These are phyloP conservation scores for Lottia gigantea DNA, from an alignment of 2,888 invertebrate genomes.

Conservation along the genomic window DNA sequence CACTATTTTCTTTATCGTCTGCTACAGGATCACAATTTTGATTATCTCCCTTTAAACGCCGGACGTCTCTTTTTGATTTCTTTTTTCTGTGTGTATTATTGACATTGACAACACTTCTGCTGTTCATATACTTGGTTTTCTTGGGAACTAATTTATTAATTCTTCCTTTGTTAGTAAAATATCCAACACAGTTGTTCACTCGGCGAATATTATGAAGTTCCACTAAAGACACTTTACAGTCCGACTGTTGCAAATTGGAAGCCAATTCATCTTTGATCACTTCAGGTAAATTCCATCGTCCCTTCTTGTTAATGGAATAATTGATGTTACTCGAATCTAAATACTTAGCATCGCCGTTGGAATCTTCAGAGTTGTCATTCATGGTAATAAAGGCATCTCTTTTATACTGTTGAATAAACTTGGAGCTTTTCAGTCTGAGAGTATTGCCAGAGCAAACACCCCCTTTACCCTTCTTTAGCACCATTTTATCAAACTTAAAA, in stretches of 20 bases:
- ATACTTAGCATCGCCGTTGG: neutral
- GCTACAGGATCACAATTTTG: neutral
- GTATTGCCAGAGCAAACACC: neutral
- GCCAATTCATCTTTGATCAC: conserved; percentile 36
- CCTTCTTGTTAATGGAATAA: conserved; percentile 50
- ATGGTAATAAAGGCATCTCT: neutral
- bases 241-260: neutral
- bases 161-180: neutral
- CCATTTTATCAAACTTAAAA: neutral
- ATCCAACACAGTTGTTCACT: neutral
- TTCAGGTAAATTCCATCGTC: conserved; percentile 47
- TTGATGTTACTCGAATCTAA: neutral
- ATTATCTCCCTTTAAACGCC: neutral
- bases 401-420: neutral
- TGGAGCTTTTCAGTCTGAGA: neutral
- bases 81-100: neutral
- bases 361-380: neutral
- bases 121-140: neutral
- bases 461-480: neutral
- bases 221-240: neutral
- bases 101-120: neutral
- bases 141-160: neutral
- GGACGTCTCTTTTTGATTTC: neutral
- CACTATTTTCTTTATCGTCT: neutral
- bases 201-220: neutral